Evolutionary conservation across 2,113 vertebrate genomes (phyloP).

Genomic region (Brachionichthys hirsutus): DNA sequence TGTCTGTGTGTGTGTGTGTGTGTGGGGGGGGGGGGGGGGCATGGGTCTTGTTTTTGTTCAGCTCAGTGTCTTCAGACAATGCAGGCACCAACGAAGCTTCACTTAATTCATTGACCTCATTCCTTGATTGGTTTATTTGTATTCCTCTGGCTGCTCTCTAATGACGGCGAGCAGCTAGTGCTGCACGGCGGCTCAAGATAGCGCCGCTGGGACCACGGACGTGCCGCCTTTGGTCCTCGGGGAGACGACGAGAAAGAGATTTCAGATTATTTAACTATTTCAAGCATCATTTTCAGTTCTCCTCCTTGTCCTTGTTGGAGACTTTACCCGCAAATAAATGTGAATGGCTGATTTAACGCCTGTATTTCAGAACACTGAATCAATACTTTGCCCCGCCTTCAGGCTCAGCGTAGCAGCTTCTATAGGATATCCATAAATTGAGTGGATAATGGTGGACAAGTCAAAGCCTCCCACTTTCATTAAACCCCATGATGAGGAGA

Average conservation of each 20-base stretch:
- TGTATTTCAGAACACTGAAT: constrained; percentile 44
- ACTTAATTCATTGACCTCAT: constrained; percentile 59
- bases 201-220: constrained; percentile 8
- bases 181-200: constrained; percentile 11
- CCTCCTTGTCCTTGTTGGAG: constrained; percentile 5
- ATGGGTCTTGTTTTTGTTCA: constrained; percentile 14
- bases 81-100: constrained; percentile 27
- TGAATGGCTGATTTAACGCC: constrained; percentile 49
- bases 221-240: constrained; percentile 8
- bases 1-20: constrained; percentile 7
- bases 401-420: constrained; percentile 29
- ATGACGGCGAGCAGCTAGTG: constrained; percentile 15
- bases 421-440: constrained; percentile 67
- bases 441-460: constrained; percentile 45
- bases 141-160: constrained; percentile 24
- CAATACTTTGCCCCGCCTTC: constrained; percentile 42
- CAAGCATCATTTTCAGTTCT: constrained; percentile 40
- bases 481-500: constrained; percentile 53
- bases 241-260: constrained; percentile 12
- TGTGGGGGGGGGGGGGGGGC: background rate
- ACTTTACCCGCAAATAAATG: constrained; percentile 19
- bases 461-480: constrained; percentile 53
- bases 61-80: constrained; percentile 39
- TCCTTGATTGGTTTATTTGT: constrained; percentile 54
- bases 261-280: constrained; percentile 36